A percentile compares a stretch with the other conserved stretches of the same genome.
phyloP scores from a whole-genome alignment of 2,888 invertebrate species.

The Lapara coniferarum region DNA sequence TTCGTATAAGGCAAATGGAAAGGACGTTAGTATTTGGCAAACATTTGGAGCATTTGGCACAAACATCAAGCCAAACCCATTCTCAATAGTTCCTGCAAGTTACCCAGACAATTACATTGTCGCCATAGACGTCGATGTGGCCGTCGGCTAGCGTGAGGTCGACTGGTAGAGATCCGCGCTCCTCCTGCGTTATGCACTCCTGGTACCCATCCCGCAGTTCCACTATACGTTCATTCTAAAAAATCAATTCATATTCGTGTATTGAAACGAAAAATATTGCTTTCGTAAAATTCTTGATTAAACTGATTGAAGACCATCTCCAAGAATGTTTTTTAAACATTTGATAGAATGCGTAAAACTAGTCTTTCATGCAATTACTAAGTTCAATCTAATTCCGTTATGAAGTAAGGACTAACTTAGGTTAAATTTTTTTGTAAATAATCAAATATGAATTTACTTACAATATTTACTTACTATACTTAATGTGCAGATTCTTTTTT shows the following conservation, averaged over 20 bases:
- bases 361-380: too few species aligned
- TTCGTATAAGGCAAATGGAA: neutral
- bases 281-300: too few species aligned
- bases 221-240: slow-evolving; percentile 70
- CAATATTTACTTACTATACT: too few species aligned
- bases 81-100: slow-evolving; percentile 64
- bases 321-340: too few species aligned
- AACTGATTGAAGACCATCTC: too few species aligned
- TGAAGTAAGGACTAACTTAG: too few species aligned
- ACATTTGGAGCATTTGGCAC: slow-evolving; percentile 26
- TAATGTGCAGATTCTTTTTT: too few species aligned
- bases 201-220: slow-evolving; percentile 53
- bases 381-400: too few species aligned
- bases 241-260: slow-evolving; percentile 21
- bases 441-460: too few species aligned
- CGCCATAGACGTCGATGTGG: slow-evolving; percentile 61
- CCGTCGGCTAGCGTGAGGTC: slow-evolving; percentile 68
- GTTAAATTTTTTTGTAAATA: too few species aligned
- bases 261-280: neutral
- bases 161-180: slow-evolving; percentile 48
- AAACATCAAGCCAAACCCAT: slow-evolving; percentile 47
- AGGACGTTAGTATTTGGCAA: slow-evolving; percentile 13
- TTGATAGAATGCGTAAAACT: too few species aligned
- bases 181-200: slow-evolving; percentile 38
- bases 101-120: slow-evolving; percentile 82